Percentiles rank a stretch among this genome's conserved stretches.
phyloP scores from a whole-genome alignment of 2,888 invertebrate species.

The Taenaris catops region DNA sequence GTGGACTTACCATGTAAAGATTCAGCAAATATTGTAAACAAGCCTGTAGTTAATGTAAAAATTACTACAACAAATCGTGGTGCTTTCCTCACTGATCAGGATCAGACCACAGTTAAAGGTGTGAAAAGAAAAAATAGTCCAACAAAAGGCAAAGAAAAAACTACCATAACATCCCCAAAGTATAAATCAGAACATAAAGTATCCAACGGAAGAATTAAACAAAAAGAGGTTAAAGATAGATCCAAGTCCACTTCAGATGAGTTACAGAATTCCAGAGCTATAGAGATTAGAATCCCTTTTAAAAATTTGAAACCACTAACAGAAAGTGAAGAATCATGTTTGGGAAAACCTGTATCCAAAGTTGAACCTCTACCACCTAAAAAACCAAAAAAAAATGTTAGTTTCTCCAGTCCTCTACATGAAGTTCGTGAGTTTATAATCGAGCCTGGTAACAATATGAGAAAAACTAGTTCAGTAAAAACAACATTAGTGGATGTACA shows the following conservation, averaged over 20 bases:
- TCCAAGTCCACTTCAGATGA: constrained; percentile 1
- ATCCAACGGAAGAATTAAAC: too few relatives aligned
- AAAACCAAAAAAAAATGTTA: constrained; percentile 48
- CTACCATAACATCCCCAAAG: constrained; percentile 16
- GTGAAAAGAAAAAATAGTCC: constrained; percentile 37
- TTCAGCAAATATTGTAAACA: constrained; percentile 20
- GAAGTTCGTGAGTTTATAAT: constrained; percentile 49
- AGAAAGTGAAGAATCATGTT: constrained; percentile 26
- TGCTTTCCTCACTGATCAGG: constrained; percentile 67
- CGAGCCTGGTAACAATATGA: constrained; percentile 58
- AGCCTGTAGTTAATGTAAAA: constrained; percentile 55
- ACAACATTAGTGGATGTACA: constrained; percentile 41
- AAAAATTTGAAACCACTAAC: constrained; percentile 44
- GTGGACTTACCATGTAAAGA: constrained; percentile 28
- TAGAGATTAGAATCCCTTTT: constrained; percentile 31
- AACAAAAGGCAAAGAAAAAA: constrained; percentile 21
- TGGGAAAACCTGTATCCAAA: constrained; percentile 51
- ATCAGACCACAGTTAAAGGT: constrained; percentile 37
- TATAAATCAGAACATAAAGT: too few relatives aligned
- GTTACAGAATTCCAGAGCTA: neutral
- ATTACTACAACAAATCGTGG: constrained; percentile 74
- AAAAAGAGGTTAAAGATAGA: too few relatives aligned
- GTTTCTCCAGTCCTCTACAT: constrained; percentile 46
- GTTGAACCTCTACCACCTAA: constrained; percentile 43
- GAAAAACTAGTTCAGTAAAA: constrained; percentile 52